These are phyloP conservation scores for Spodoptera picta DNA, from an alignment of 2,888 invertebrate species.

Conservation along the genomic window DNA sequence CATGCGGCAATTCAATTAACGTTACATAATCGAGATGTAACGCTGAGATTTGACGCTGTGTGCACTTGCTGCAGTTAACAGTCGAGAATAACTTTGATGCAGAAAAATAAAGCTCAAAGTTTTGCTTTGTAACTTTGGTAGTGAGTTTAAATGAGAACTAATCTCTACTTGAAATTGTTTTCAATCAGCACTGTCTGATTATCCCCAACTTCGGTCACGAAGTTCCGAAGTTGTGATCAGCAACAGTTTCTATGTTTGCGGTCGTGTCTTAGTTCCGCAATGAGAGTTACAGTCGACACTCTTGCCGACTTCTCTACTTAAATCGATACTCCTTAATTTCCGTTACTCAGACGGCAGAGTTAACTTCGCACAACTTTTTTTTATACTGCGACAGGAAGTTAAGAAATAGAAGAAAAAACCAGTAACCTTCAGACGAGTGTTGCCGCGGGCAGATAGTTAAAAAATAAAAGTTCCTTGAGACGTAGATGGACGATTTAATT, in stretches of 20 bases:
- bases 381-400: slow-evolving; percentile 45
- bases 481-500: slow-evolving; percentile 37
- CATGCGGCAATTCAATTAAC: slow-evolving; percentile 44
- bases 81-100: not conserved
- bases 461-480: slow-evolving; percentile 34
- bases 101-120: no score
- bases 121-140: no score
- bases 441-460: slow-evolving; percentile 39
- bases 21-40: slow-evolving; percentile 46
- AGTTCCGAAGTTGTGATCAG: not conserved
- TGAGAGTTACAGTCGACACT: slow-evolving; percentile 6
- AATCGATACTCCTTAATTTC: slow-evolving; percentile 51
- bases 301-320: slow-evolving; percentile 11
- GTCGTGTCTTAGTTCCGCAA: not conserved
- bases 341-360: slow-evolving; percentile 25
- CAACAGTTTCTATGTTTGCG: not conserved
- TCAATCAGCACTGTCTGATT: not conserved
- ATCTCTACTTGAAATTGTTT: not conserved
- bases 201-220: not conserved
- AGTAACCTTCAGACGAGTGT: slow-evolving; percentile 27
- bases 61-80: slow-evolving; percentile 3
- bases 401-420: slow-evolving; percentile 45
- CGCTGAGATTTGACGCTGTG: slow-evolving; percentile 40
- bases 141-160: not conserved
- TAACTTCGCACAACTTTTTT: slow-evolving; percentile 42